These are phyloP conservation scores for Chaenodraco wilsoni DNA, from an alignment of 2,797 vertebrate genomes.

Conservation along the genomic window DNA sequence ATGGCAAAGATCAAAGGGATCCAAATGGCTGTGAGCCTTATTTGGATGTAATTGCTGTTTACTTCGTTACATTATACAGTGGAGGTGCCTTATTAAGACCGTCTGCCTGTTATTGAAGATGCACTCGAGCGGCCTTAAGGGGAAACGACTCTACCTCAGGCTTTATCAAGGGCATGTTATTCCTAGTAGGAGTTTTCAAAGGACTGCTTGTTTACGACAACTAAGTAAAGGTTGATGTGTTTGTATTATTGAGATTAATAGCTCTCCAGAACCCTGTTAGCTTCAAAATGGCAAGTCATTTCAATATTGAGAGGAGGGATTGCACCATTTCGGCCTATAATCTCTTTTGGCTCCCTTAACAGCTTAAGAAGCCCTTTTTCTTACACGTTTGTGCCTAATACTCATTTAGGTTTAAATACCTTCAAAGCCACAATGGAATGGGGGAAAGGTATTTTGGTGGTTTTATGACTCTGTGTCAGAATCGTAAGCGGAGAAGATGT, in stretches of 20 bases:
- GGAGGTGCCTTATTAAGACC: constrained; percentile 75
- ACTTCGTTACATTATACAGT: constrained; percentile 79
- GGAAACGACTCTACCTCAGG: constrained; percentile 46
- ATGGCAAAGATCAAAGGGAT: constrained; percentile 77
- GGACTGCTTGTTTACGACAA: constrained; percentile 34
- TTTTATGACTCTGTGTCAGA: neutral
- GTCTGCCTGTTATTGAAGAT: constrained; percentile 63
- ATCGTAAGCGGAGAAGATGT: neutral
- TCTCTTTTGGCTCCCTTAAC: neutral
- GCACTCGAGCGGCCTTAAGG: constrained; percentile 46
- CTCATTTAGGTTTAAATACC: neutral
- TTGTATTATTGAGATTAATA: constrained; percentile 44
- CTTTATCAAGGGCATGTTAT: constrained; percentile 67
- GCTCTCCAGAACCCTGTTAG: constrained; percentile 17
- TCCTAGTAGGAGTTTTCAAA: constrained; percentile 59
- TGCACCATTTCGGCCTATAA: neutral
- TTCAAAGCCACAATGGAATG: neutral
- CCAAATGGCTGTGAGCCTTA: constrained; percentile 66
- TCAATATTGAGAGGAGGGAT: constrained; percentile 20
- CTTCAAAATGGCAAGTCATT: constrained; percentile 22
- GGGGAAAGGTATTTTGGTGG: neutral
- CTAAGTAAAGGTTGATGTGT: constrained; percentile 24
- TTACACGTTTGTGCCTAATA: neutral
- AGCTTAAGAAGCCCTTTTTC: constrained; percentile 1
- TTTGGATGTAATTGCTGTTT: constrained; percentile 80